These are phyloP conservation scores for Cervus canadensis DNA, from an alignment of 2,113 vertebrate species.

Conservation along the genomic window DNA sequence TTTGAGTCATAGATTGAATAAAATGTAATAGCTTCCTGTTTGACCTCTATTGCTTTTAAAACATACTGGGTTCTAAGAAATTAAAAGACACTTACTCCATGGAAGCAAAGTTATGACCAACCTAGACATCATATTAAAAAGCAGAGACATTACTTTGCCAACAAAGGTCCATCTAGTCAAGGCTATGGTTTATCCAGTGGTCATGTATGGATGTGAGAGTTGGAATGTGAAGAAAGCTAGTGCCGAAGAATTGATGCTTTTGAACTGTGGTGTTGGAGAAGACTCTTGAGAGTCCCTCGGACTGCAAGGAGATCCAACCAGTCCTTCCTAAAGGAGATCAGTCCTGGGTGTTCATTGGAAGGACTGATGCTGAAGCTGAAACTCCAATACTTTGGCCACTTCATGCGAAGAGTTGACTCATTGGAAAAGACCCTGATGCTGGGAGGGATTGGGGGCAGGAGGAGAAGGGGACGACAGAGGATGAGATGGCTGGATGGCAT, in stretches of 20 bases:
- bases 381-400: not conserved
- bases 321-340: not conserved
- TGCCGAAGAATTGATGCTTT: not conserved
- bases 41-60: not conserved
- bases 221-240: not conserved
- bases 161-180: too few species aligned
- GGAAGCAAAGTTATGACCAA: too few species aligned
- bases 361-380: not conserved
- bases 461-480: not conserved
- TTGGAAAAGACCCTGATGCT: not conserved
- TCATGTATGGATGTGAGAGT: not conserved
- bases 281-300: not conserved
- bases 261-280: not conserved
- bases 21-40: conserved; percentile 2
- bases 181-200: not conserved
- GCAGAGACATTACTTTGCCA: too few species aligned
- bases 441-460: not conserved
- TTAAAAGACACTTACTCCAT: too few species aligned
- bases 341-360: not conserved
- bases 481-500: not conserved
- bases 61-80: not conserved
- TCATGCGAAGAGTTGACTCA: accelerated
- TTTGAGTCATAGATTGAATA: not conserved
- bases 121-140: too few species aligned
- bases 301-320: not conserved